Evolutionary conservation across 2,888 invertebrate species (phyloP), one percentile per base, ranked within the genome.

Genomic region (Spodoptera exigua): DNA sequence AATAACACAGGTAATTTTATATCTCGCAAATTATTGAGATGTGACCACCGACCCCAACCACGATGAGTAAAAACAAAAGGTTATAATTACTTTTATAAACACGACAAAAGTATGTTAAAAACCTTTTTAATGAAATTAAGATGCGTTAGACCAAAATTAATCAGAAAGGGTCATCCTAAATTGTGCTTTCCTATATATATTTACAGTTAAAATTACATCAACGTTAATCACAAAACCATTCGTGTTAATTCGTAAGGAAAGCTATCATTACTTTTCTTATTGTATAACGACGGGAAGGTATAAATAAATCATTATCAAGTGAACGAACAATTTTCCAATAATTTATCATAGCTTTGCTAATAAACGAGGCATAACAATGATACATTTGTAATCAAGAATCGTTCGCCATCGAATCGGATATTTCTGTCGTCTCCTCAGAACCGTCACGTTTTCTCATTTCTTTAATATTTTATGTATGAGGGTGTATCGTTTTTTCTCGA

Each of bases 391-490:
- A 55, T 67, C 55, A 60, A 55, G 44, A 66, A 40, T 48, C 54
- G 39, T 59, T 58, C 49, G 14, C 48, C 55, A 55, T 36, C 53
- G 14, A 13, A 35, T 49, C 27, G 40, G n/a, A 13, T 55, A 48
- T 67, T 61, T 70, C 47, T 32, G 53, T 70, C 34, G 32, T n/a
- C 18, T 51, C 37, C 27, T 40, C 11, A 49, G 41, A 36, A 14
- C 43, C 46, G n/a, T 47, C 41, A 60, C 54, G 41, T 56, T 70
- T 61, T 40, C 52, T 53, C 32, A 12, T 44, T 67, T 67, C 52
- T 68, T 48, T 52, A 68, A 67, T 68, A 67, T 67, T 66, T 69
- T 60, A 67, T 60, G 63, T 51, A 64, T 46, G 51, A 57, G 43
- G 11, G 37, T 47, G 43, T 52, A 18, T 44, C 16, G 45, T 11